These are phyloP conservation scores for Tribolium freemani DNA, from an alignment of 2,888 invertebrate species.

Conservation along the genomic window DNA sequence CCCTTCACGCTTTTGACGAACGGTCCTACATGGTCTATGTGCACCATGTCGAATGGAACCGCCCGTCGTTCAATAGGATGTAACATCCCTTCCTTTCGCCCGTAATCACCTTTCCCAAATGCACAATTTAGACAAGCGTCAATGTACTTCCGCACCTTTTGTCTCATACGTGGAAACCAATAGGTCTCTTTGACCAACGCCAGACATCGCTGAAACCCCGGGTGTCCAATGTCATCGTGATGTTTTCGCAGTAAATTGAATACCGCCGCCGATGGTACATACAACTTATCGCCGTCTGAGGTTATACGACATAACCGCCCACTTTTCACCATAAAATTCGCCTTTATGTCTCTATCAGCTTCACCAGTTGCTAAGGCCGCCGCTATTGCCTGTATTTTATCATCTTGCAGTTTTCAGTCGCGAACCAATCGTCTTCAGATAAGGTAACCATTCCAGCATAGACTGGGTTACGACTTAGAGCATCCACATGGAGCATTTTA, in stretches of 20 bases:
- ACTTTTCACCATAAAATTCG: slow-evolving; percentile 18
- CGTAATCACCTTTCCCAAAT: slow-evolving; percentile 52
- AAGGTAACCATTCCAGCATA: slow-evolving; percentile 1
- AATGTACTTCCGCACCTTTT: slow-evolving; percentile 54
- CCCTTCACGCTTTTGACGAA: no score
- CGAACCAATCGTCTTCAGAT: slow-evolving; percentile 37
- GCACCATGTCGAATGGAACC: slow-evolving; percentile 39
- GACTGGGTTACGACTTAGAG: slow-evolving; percentile 33
- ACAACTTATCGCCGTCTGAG: slow-evolving; percentile 50
- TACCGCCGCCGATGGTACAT: slow-evolving; percentile 54
- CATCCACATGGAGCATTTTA: slow-evolving; percentile 36
- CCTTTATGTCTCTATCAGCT: background rate
- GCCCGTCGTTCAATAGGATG: slow-evolving; percentile 39
- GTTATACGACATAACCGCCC: slow-evolving; percentile 44
- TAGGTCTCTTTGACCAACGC: slow-evolving; percentile 54
- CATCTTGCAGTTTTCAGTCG: slow-evolving; percentile 44
- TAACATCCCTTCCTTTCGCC: slow-evolving; percentile 49
- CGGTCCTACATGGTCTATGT: no score
- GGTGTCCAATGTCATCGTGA: slow-evolving; percentile 60
- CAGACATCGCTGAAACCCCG: slow-evolving; percentile 50
- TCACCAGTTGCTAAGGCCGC: slow-evolving; percentile 2
- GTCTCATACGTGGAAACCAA: slow-evolving; percentile 58
- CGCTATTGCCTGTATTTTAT: slow-evolving; percentile 22
- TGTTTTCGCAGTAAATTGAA: slow-evolving; percentile 58
- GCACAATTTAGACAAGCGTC: slow-evolving; percentile 55